Evolutionary conservation across 1,140 invertebrate genomes (phyloP), one percentile per base, ranked within the genome.

Genomic region (Drosophila azteca): DNA sequence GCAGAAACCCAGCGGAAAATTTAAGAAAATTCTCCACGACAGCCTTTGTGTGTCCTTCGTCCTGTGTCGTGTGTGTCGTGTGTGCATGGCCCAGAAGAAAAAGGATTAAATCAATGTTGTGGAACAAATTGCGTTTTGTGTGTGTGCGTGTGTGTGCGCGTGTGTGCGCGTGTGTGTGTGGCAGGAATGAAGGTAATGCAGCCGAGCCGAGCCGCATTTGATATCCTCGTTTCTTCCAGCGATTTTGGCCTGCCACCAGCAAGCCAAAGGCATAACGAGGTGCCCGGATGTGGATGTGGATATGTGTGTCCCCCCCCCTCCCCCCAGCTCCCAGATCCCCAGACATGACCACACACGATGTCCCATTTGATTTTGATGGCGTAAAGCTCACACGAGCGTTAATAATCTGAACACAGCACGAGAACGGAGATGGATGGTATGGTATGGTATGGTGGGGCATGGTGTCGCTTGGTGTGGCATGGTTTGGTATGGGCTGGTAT

Each of bases 41-140:
- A 51, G 70, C 59, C 70, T 45, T 59, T 64, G 60, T 74, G 11
- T 61, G 49, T 71, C 26, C 26, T 54, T 11, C n/a, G n/a, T 26
- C 15, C 17, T 65, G 43, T 15, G n/a, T 59, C n/a, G 35, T 73
- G 71, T 74, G 49, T 72, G 70, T 44, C 39, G 35, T 73, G 71
- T 74, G 49, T 72, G 70, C 52, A 31, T 74, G 71, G 52, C 53
- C 46, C 60, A 39, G 53, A 74, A 74, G 53, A 76, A 77, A 77
- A 77, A 77, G 74, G 74, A 77, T 77, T 77, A 77, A 77, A 77
- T 77, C 74, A 77, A 77, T 77, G 74, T 77, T 77, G 55, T 76
- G 74, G 74, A 77, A 77, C 71, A 74, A 74, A 74, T 74, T 74
- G 71, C 35, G 71, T 48, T 74, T 74, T 59, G 53, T 73, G 61